phyloP scores from a whole-genome alignment of 2,888 invertebrate species.

The Mythimna albipuncta region DNA sequence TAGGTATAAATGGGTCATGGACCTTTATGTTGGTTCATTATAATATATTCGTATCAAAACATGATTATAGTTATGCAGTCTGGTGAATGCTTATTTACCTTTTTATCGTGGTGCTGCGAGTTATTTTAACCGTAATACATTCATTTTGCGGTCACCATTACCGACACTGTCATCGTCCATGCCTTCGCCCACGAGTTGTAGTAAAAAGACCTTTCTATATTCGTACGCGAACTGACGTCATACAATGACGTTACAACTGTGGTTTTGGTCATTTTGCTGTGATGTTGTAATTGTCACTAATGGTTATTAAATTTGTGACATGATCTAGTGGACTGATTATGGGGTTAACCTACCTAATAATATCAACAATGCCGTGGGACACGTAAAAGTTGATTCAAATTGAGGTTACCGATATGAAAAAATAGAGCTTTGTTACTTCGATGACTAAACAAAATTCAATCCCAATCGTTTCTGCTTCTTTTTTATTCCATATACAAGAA shows the following conservation, averaged over 20 bases:
- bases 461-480: not conserved
- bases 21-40: slow-evolving; percentile 28
- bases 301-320: slow-evolving; percentile 41
- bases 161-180: slow-evolving; percentile 6
- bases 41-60: slow-evolving; percentile 22
- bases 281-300: slow-evolving; percentile 36
- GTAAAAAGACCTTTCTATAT: slow-evolving; percentile 30
- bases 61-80: slow-evolving; percentile 3
- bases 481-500: slow-evolving; percentile 35
- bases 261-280: slow-evolving; percentile 37
- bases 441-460: not conserved
- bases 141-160: slow-evolving; percentile 36
- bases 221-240: slow-evolving; percentile 44
- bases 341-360: not conserved
- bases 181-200: slow-evolving; percentile 14
- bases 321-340: slow-evolving; percentile 3
- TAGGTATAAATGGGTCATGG: slow-evolving; percentile 33
- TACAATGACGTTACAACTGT: slow-evolving; percentile 29
- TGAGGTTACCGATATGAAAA: not conserved
- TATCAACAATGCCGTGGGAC: not conserved
- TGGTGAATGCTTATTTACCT: slow-evolving; percentile 42
- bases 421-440: not conserved
- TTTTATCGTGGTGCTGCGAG: slow-evolving; percentile 14
- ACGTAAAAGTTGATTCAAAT: not conserved
- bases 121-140: slow-evolving; percentile 31